Evolutionary conservation across 1,140 invertebrate genomes (phyloP).

Genomic region (Drosophila setifemur): DNA sequence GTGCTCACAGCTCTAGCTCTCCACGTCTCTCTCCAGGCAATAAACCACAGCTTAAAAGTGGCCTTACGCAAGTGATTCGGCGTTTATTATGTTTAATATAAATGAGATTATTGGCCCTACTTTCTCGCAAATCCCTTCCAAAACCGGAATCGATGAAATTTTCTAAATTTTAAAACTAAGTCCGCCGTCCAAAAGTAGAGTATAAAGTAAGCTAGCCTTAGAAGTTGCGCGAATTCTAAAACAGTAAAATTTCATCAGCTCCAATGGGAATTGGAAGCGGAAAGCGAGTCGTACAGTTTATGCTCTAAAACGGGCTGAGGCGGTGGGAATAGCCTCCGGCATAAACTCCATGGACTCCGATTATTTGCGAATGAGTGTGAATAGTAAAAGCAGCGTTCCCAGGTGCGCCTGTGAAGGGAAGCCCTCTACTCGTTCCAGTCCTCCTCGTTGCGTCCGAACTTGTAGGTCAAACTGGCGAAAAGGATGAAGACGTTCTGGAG

Average conservation of each 20-base stretch:
- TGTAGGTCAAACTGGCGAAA: conserved; percentile 93
- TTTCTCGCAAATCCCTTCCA: not conserved
- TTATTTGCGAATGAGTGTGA: conserved; percentile 41
- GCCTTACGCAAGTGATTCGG: conserved; percentile 54
- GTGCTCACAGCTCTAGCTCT: not conserved
- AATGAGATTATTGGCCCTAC: conserved; percentile 62
- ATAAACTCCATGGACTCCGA: conserved; percentile 30
- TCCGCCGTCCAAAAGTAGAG: conserved; percentile 11
- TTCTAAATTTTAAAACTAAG: not conserved
- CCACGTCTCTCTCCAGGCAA: conserved; percentile 42
- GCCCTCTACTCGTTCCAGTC: conserved; percentile 85
- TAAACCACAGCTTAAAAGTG: conserved; percentile 44
- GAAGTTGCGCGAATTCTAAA: conserved; percentile 7
- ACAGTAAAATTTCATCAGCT: conserved; percentile 2
- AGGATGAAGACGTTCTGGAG: conserved; percentile 98
- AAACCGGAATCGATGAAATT: conserved; percentile 5
- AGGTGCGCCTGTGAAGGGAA: not conserved
- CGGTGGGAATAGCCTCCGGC: not conserved
- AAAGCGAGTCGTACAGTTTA: conserved; percentile 10
- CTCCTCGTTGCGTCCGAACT: conserved; percentile 97
- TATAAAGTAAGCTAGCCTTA: conserved; percentile 22
- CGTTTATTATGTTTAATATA: conserved; percentile 54
- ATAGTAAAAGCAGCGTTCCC: conserved; percentile 35
- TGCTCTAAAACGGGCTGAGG: conserved; percentile 2
- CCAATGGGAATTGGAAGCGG: not conserved